Percentiles rank a stretch among this genome's conserved stretches.
Conservation (phyloP, 2,113 vertebrate species). For the Aspidoscelis tigris region DNA sequence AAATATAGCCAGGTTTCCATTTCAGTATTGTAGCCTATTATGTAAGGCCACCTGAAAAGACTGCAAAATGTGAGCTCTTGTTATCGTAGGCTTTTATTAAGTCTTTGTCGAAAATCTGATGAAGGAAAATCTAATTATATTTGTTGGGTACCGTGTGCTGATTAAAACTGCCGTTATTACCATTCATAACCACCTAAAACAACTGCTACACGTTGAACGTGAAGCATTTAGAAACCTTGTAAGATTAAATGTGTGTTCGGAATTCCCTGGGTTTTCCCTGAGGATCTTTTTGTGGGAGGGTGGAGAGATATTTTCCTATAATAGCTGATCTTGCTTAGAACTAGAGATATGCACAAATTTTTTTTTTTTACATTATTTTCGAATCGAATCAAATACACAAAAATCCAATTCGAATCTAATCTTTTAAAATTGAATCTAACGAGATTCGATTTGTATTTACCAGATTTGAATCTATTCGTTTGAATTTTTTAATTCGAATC, state of each 20-base stretch:
- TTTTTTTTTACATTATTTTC: no score
- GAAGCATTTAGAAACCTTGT: conserved; percentile 89
- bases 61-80: neutral
- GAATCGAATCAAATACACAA: no score
- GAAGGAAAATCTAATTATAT: conserved; percentile 24
- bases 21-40: neutral
- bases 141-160: neutral
- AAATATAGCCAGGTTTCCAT: neutral
- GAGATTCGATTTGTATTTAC: no score
- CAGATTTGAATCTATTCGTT: no score
- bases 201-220: conserved; percentile 84
- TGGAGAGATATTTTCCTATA: no score
- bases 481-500: no score
- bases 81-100: conserved; percentile 4
- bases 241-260: conserved; percentile 89
- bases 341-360: no score
- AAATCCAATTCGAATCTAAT: no score
- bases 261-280: neutral
- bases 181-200: conserved; percentile 80
- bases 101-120: conserved; percentile 17
- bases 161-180: conserved; percentile 32
- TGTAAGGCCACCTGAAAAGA: conserved; percentile 1
- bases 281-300: no score
- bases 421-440: no score
- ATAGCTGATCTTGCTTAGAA: no score